Conservation (phyloP, 1,140 invertebrate species). For the Heliconius eleuchia region DNA sequence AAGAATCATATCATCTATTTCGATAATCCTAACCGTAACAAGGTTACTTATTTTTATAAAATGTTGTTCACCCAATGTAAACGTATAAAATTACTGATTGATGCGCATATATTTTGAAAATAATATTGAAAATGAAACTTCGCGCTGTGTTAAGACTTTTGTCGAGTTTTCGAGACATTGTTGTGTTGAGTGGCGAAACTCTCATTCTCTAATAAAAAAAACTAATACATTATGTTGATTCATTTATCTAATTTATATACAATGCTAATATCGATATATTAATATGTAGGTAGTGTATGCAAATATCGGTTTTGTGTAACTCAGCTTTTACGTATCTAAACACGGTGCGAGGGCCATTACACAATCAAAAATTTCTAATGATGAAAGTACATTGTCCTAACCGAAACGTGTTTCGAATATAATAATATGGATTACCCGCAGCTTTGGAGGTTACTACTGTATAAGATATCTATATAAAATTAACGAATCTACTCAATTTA, state of each 20-base stretch:
- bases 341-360: neutral
- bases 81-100: too few relatives aligned
- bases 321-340: neutral
- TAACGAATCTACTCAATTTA: too few relatives aligned
- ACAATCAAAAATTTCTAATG: constrained; percentile 1
- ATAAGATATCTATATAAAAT: neutral
- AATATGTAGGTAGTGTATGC: constrained; percentile 1
- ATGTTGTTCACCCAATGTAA: too few relatives aligned
- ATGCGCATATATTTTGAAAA: too few relatives aligned
- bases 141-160: too few relatives aligned
- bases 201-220: too few relatives aligned
- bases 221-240: too few relatives aligned
- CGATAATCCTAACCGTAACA: neutral
- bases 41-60: neutral
- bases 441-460: neutral
- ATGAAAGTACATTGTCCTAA: neutral
- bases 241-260: neutral
- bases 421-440: neutral
- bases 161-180: too few relatives aligned
- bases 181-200: too few relatives aligned
- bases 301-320: neutral
- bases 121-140: too few relatives aligned
- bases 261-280: neutral
- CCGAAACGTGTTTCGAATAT: neutral
- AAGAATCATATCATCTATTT: neutral